These are phyloP conservation scores for Eulemur rufifrons DNA, from an alignment of 2,113 vertebrate species.

Conservation along the genomic window DNA sequence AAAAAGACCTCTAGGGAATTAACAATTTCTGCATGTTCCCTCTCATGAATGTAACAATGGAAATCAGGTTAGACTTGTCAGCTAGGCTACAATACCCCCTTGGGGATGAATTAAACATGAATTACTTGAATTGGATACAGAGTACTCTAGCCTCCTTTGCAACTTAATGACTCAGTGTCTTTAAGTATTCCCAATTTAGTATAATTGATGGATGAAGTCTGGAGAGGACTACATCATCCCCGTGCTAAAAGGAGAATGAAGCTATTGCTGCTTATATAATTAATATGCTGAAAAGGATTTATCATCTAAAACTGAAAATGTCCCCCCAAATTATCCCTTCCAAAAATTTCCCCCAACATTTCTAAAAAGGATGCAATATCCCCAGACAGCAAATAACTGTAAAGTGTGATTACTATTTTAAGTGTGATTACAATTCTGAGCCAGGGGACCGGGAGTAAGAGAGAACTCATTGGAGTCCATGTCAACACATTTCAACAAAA, in stretches of 20 bases:
- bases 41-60: background rate
- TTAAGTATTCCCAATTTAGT: background rate
- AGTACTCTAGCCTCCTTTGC: background rate
- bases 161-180: background rate
- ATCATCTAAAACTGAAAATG: background rate
- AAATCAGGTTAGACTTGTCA: background rate
- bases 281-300: background rate
- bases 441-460: background rate
- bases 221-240: background rate
- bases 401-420: background rate
- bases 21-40: background rate
- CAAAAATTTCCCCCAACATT: background rate
- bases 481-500: background rate
- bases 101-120: constrained; percentile 4
- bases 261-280: background rate
- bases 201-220: background rate
- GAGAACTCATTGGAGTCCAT: background rate
- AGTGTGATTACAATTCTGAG: background rate
- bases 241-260: background rate
- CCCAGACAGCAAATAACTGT: background rate
- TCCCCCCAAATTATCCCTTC: background rate
- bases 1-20: background rate
- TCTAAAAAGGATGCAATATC: background rate
- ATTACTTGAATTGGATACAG: background rate
- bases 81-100: background rate